phyloP scores from a whole-genome alignment of 23 tunicate genomes.

The Botrylloides violaceus region DNA sequence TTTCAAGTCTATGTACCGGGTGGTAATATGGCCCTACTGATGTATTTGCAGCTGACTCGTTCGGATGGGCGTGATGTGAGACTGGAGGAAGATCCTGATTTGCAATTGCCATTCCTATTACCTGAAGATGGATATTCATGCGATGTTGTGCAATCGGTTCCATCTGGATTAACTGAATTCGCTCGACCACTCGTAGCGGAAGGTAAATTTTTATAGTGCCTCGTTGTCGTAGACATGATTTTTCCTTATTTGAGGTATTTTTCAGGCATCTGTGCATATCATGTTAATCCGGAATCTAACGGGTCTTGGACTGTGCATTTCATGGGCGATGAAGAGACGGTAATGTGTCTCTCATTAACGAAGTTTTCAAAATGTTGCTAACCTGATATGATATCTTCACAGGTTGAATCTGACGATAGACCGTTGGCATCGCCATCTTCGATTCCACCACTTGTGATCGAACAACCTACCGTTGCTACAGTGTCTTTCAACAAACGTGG shows the following conservation, averaged over 20 bases:
- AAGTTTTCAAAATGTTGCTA: neutral
- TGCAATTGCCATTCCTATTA: slow-evolving; percentile 86
- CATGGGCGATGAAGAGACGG: slow-evolving; percentile 18
- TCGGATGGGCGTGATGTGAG: slow-evolving; percentile 67
- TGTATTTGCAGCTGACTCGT: slow-evolving; percentile 64
- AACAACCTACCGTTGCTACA: slow-evolving; percentile 34
- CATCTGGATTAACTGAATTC: slow-evolving; percentile 87
- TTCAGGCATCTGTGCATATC: slow-evolving; percentile 30
- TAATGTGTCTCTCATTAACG: no score
- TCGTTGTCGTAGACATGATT: neutral
- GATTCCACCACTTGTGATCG: neutral
- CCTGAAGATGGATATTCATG: slow-evolving; percentile 98
- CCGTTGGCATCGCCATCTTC: neutral
- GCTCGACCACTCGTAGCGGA: slow-evolving; percentile 42
- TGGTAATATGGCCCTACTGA: neutral
- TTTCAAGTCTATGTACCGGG: neutral
- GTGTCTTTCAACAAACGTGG: slow-evolving; percentile 58
- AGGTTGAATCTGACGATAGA: slow-evolving; percentile 8
- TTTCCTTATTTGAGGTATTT: neutral
- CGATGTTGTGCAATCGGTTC: slow-evolving; percentile 87
- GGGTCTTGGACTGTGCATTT: slow-evolving; percentile 74
- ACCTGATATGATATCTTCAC: neutral
- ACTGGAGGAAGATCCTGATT: slow-evolving; percentile 85
- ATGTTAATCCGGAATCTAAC: slow-evolving; percentile 22
- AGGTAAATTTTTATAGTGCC: slow-evolving; percentile 20